Evolutionary conservation across 2,113 vertebrate species (phyloP).

Genomic region (Anhinga rufa): DNA sequence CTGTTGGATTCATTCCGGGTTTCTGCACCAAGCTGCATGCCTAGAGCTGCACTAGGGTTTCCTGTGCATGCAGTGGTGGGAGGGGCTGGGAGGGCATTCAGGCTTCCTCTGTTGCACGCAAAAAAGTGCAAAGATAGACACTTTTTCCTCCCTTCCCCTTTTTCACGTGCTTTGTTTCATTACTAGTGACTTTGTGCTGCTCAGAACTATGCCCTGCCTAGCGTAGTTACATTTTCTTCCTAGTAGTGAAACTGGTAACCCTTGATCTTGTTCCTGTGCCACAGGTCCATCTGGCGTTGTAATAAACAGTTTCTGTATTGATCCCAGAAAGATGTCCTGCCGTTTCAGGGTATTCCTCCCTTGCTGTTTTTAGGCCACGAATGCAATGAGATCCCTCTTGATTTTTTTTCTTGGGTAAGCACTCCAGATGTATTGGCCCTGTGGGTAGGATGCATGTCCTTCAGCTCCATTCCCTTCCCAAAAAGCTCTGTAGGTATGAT

Average conservation of each 20-base stretch:
- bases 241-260: background rate
- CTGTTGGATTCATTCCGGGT: background rate
- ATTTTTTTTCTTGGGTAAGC: background rate
- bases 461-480: background rate
- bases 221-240: background rate
- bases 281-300: rapidly evolving
- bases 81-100: too few relatives aligned
- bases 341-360: background rate
- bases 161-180: background rate
- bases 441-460: background rate
- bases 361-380: background rate
- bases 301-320: background rate
- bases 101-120: background rate
- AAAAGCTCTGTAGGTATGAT: background rate
- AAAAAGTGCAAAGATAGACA: background rate
- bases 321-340: background rate
- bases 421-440: background rate
- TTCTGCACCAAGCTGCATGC: background rate
- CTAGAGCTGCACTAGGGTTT: background rate
- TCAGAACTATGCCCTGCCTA: background rate
- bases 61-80: background rate
- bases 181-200: background rate
- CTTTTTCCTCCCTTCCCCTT: background rate
- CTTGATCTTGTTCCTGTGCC: background rate
- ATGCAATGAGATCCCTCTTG: background rate